These are phyloP conservation scores for Myotis brandtii DNA, from an alignment of 2,113 vertebrate species.

Conservation along the genomic window DNA sequence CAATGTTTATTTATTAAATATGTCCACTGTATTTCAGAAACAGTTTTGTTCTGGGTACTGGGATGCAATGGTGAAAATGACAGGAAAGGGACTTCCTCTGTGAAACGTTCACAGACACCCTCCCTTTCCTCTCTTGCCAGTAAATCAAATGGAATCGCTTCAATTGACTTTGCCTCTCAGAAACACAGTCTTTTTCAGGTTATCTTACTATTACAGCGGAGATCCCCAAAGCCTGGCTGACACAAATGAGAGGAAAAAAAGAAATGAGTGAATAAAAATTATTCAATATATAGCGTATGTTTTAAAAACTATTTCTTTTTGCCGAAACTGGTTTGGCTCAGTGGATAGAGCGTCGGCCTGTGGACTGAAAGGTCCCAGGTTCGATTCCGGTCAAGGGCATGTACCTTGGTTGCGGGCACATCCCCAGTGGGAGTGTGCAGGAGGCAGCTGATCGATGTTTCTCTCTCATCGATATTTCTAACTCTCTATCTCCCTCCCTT, in stretches of 20 bases:
- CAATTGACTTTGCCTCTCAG: neutral
- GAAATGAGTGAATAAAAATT: neutral
- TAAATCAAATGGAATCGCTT: neutral
- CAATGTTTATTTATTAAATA: neutral
- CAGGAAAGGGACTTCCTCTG: neutral
- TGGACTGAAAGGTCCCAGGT: too few species aligned
- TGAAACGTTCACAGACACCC: neutral
- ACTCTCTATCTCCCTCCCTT: too few species aligned
- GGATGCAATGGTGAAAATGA: neutral
- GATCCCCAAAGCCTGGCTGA: neutral
- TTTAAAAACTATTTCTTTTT: too few species aligned
- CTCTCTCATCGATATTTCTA: too few species aligned
- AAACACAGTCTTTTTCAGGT: neutral
- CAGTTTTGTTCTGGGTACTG: neutral
- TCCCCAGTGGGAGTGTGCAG: too few species aligned
- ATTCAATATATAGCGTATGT: too few species aligned
- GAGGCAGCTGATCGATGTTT: too few species aligned
- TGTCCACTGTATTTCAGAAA: neutral
- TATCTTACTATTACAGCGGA: neutral
- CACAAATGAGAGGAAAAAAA: neutral
- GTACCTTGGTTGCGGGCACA: too few species aligned
- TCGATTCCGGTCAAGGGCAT: too few species aligned
- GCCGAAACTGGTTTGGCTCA: too few species aligned
- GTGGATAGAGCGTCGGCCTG: too few species aligned
- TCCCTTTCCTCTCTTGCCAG: neutral